phyloP scores from a whole-genome alignment of 2,888 invertebrate genomes.

The Rhorus exstirpatorius region DNA sequence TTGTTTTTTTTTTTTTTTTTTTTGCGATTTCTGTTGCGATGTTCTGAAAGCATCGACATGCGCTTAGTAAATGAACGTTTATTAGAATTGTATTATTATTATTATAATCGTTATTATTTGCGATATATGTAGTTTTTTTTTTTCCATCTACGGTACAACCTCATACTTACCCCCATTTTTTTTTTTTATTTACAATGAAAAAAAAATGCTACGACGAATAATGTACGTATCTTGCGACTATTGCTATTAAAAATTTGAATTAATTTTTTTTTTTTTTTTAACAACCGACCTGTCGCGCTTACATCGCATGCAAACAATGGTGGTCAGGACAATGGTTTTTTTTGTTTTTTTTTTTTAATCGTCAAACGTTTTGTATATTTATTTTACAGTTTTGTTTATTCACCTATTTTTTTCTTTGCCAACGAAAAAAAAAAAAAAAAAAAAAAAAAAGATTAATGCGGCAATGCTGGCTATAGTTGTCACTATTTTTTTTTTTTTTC shows the following conservation, averaged over 20 bases:
- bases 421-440: not conserved
- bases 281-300: not conserved
- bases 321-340: not conserved
- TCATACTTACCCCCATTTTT: conserved; percentile 62
- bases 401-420: not conserved
- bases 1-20: conserved; percentile 43
- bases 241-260: not conserved
- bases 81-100: too few species aligned
- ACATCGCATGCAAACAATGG: not conserved
- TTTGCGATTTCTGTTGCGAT: not conserved
- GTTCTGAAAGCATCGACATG: conserved; percentile 47
- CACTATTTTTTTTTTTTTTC: conserved; percentile 18
- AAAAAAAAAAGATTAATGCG: not conserved
- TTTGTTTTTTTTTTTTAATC: not conserved
- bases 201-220: conserved; percentile 11
- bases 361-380: not conserved
- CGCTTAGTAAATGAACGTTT: not conserved
- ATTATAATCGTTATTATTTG: not conserved
- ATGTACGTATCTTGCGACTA: not conserved
- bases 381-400: conserved; percentile 11
- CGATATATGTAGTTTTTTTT: not conserved
- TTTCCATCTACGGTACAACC: conserved; percentile 56
- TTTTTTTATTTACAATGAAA: conserved; percentile 15
- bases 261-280: not conserved
- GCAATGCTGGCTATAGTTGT: conserved; percentile 1